phyloP scores from a whole-genome alignment of 2,888 invertebrate species.

The Drepanosiphum platanoidis region DNA sequence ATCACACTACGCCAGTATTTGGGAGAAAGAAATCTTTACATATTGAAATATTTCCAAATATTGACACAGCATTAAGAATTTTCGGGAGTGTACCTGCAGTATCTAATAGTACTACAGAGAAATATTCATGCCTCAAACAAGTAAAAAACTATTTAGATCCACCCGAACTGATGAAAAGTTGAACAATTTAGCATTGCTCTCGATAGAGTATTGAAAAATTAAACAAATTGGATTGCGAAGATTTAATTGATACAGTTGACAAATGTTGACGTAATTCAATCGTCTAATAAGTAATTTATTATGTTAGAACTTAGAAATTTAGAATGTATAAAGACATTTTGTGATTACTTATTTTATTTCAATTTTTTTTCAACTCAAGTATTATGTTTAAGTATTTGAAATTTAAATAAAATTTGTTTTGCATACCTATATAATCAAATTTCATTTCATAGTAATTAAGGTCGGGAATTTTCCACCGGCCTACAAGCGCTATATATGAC shows the following conservation, averaged over 20 bases:
- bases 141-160: no score
- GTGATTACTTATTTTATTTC: neutral
- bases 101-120: conserved; percentile 15
- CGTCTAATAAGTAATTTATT: conserved; percentile 2
- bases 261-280: conserved; percentile 18
- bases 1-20: conserved; percentile 24
- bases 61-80: conserved; percentile 26
- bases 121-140: no score
- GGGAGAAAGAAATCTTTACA: conserved; percentile 21
- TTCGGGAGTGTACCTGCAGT: conserved; percentile 4
- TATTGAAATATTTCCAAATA: conserved; percentile 34
- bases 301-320: conserved; percentile 10
- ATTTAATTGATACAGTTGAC: conserved; percentile 15
- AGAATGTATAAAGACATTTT: neutral
- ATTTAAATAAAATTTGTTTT: conserved; percentile 31
- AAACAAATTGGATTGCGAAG: conserved; percentile 4
- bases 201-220: conserved; percentile 11
- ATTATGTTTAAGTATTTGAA: conserved; percentile 12
- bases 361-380: conserved; percentile 13
- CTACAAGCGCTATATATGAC: no score
- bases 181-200: conserved; percentile 4
- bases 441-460: conserved; percentile 31
- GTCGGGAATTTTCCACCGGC: conserved; percentile 10
- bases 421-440: conserved; percentile 13
- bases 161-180: conserved; percentile 1